Conservation (phyloP, 2,113 vertebrate species). For the Mesocricetus auratus region DNA sequence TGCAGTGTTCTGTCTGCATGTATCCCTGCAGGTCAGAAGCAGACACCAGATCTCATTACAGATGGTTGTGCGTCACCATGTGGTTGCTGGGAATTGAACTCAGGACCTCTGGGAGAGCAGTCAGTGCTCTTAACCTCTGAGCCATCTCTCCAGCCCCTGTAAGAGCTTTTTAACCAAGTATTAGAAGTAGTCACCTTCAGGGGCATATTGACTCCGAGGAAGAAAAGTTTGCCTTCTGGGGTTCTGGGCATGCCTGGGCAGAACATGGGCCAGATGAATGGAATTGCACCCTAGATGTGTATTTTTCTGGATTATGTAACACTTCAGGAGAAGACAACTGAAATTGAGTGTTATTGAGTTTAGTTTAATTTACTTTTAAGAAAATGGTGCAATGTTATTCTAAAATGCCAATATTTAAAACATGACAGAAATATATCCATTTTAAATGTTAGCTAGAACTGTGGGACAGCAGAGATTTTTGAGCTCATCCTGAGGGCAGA, state of each 20-base stretch:
- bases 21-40: too few relatives aligned
- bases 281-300: not conserved
- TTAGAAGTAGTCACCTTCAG: not conserved
- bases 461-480: slow-evolving; percentile 18
- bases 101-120: too few relatives aligned
- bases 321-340: not conserved
- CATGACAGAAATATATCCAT: slow-evolving; percentile 20
- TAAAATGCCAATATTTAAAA: slow-evolving; percentile 61
- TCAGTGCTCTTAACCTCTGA: too few relatives aligned
- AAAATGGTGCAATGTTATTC: slow-evolving; percentile 16
- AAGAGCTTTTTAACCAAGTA: slow-evolving; percentile 2
- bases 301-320: not conserved
- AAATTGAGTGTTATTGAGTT: not conserved
- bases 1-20: too few relatives aligned
- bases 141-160: too few relatives aligned
- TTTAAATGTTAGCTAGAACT: slow-evolving; percentile 64
- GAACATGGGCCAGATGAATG: not conserved
- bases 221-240: not conserved
- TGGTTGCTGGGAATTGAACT: too few relatives aligned
- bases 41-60: too few relatives aligned
- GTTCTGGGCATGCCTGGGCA: not conserved
- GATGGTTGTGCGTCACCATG: too few relatives aligned
- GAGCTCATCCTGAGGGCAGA: slow-evolving; percentile 44
- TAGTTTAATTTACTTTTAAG: not conserved
- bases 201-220: not conserved